Conservation (phyloP, 2,113 vertebrate genomes). For the Dromaius novaehollandiae region DNA sequence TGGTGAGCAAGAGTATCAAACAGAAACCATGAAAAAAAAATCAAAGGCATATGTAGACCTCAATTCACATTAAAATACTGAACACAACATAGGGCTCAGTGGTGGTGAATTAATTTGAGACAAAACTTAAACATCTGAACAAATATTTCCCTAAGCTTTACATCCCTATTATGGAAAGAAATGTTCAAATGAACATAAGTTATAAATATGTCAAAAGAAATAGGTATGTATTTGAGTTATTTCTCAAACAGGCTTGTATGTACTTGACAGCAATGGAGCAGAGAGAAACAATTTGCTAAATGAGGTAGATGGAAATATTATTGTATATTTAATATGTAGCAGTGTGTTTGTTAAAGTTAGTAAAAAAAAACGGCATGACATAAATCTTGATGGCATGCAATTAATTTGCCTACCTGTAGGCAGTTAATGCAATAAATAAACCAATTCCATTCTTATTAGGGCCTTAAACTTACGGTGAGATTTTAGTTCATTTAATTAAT, state of each 20-base stretch:
- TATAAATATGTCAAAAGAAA: background rate
- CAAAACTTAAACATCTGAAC: no score
- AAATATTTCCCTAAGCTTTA: no score
- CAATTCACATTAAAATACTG: no score
- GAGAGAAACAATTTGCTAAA: background rate
- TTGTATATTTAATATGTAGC: background rate
- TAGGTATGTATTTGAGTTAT: background rate
- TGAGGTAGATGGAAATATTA: background rate
- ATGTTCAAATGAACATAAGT: no score
- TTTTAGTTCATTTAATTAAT: slow-evolving; percentile 56
- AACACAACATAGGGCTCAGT: no score
- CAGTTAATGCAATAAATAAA: slow-evolving; percentile 33
- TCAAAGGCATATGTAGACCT: no score
- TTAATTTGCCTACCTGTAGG: slow-evolving; percentile 39
- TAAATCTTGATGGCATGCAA: slow-evolving; percentile 27
- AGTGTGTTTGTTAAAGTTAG: background rate
- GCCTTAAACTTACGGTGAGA: background rate
- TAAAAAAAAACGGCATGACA: background rate
- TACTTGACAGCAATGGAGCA: background rate
- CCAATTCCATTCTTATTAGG: slow-evolving; percentile 24
- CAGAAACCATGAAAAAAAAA: no score
- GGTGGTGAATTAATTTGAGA: no score
- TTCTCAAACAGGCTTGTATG: background rate
- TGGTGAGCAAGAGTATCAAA: background rate
- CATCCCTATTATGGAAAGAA: no score